These are phyloP conservation scores for Bovichtus diacanthus DNA, from an alignment of 2,797 vertebrate genomes.

Conservation along the genomic window DNA sequence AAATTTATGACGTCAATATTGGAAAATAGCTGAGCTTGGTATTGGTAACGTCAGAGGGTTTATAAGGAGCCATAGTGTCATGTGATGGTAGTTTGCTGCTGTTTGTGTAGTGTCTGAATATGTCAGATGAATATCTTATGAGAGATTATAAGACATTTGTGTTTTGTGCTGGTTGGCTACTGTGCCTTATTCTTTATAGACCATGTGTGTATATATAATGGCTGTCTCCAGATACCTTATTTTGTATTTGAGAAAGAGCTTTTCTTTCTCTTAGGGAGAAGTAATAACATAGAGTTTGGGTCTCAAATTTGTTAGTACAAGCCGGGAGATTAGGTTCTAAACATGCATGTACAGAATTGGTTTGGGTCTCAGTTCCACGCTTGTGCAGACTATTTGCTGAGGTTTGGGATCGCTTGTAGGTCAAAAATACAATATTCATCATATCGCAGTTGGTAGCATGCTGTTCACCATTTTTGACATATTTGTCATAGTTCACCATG, in stretches of 20 bases:
- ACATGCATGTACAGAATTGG: not conserved
- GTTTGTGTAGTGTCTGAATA: slow-evolving; percentile 12
- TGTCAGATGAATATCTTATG: slow-evolving; percentile 7
- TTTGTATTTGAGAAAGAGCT: not conserved
- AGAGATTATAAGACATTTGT: not conserved
- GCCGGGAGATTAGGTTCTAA: not conserved
- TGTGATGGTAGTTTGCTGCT: slow-evolving; percentile 6
- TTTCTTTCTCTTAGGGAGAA: not conserved
- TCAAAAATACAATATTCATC: slow-evolving; percentile 5
- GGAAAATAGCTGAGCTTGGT: not conserved
- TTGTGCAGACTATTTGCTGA: not conserved
- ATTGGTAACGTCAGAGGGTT: not conserved
- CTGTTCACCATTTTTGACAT: not conserved
- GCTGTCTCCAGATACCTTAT: not conserved
- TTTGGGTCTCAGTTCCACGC: not conserved
- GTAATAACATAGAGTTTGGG: not conserved
- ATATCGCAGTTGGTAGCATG: not conserved
- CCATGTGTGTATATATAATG: not conserved
- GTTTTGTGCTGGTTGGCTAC: not conserved
- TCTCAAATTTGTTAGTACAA: slow-evolving; percentile 1
- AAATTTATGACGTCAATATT: not conserved
- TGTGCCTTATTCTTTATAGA: not conserved
- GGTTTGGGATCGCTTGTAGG: not conserved
- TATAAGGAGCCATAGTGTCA: not conserved
- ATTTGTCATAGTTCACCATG: not conserved